Base-by-base conservation (phyloP, 2,888 invertebrate species). In the Brachypalpus laphriformis region DNA sequence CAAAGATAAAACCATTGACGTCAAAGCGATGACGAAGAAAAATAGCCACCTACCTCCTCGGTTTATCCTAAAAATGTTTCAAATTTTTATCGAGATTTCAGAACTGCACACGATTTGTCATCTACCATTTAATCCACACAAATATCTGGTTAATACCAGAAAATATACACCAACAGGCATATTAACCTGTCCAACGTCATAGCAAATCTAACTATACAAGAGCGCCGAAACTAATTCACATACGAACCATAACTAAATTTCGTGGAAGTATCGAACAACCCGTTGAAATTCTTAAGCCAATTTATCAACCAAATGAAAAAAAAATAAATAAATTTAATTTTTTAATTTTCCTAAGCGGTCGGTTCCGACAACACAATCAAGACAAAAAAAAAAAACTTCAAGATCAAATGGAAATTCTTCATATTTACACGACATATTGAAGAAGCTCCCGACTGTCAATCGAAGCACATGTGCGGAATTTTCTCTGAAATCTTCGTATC, bases 361-460 rank as follows among this genome's bases (percentile, higher is more conserved):
- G 57, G 57, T 59, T 31, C 25, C n/a, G 16, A 31, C 31, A 37
- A 47, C 1, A 47, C 18, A 11, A 63, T n/a, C 49, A 25, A 49
- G n/a, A 49, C 7, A 18, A n/a, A 22, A 11, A 3, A 49, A 8
- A 18, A 18, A 8, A 18, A 45, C 45, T 25, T 22, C 9, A 25
- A 47, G 20, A 47, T 47, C 18, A 20, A 49, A 47, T 8, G 18
- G 9, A 37, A 49, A 45, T 63, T 18, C n/a, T 20, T 18, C 18
- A 28, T 42, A 16, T 28, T 37, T 40, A 57, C 57, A 61, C 25
- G 42, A 42, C 22, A 42, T 42, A 61, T 25, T 22, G 45, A 14
- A 20, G 34, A 42, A 68, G 25, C 68, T 54, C 37, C 22, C 25
- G n/a, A 66, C 34, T 51, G 16, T 40, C 25, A 40, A 11, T 51